phyloP scores from a whole-genome alignment of 2,888 invertebrate genomes.

The Linnaemya vulpina region DNA sequence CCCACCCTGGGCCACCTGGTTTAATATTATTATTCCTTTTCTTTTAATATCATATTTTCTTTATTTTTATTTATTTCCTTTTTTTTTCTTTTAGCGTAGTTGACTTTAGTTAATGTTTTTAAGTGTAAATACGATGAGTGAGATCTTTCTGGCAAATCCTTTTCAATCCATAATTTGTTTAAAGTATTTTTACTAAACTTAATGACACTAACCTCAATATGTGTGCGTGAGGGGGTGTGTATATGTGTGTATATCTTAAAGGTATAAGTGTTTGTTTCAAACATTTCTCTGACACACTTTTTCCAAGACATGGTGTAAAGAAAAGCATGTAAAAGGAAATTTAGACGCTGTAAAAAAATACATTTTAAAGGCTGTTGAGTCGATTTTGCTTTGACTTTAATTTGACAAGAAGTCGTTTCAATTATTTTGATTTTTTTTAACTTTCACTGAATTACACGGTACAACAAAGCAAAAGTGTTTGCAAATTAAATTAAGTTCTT shows the following conservation, averaged over 20 bases:
- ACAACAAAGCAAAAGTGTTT: too few relatives aligned
- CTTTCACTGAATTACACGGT: neutral
- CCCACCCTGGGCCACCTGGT: constrained; percentile 10
- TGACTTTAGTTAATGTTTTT: constrained; percentile 60
- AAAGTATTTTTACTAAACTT: constrained; percentile 59
- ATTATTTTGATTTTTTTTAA: constrained; percentile 1
- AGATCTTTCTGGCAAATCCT: constrained; percentile 55
- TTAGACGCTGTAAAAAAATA: constrained; percentile 15
- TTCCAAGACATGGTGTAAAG: neutral
- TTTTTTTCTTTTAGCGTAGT: constrained; percentile 39
- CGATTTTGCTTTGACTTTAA: constrained; percentile 11
- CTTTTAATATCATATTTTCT: neutral
- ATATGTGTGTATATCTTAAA: constrained; percentile 50
- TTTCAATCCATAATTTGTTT: constrained; percentile 64
- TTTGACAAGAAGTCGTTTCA: neutral
- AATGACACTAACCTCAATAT: constrained; percentile 72
- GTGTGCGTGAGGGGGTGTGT: too few relatives aligned
- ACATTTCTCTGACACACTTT: constrained; percentile 4
- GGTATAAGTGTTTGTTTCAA: constrained; percentile 12
- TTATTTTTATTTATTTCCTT: neutral
- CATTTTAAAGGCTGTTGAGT: neutral
- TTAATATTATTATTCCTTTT: neutral
- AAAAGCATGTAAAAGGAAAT: constrained; percentile 34
- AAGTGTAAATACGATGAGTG: neutral
- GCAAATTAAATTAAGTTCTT: too few relatives aligned